Conservation (phyloP, 1,140 invertebrate genomes). For the Leptinotarsa lineolata region DNA sequence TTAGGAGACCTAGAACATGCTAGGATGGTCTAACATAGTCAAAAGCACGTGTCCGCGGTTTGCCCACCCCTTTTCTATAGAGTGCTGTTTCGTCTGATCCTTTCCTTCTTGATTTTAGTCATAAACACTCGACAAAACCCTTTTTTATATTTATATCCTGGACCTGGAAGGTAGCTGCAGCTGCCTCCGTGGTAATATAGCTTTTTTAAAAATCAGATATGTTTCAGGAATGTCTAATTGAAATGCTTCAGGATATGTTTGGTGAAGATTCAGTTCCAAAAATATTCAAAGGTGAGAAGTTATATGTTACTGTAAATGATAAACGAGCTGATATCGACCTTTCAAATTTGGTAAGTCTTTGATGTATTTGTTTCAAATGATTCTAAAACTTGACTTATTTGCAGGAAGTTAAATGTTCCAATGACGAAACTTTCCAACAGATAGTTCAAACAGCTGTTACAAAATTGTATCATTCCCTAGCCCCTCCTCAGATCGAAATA, state of each 20-base stretch:
- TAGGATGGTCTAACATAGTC: too few species aligned
- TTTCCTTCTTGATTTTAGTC: too few species aligned
- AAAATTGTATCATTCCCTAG: slow-evolving; percentile 83
- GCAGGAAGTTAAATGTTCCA: slow-evolving; percentile 78
- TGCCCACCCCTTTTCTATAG: too few species aligned
- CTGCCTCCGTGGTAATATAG: too few species aligned
- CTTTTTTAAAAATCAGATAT: slow-evolving; percentile 8
- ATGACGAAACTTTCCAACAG: slow-evolving; percentile 81
- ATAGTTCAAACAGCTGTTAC: slow-evolving; percentile 84
- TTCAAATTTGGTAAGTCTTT: slow-evolving; percentile 67
- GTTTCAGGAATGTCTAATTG: slow-evolving; percentile 83
- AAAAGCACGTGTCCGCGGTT: too few species aligned
- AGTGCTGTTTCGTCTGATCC: too few species aligned
- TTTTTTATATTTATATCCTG: too few species aligned
- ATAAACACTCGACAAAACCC: too few species aligned
- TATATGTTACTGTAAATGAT: slow-evolving; percentile 83
- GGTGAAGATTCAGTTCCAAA: slow-evolving; percentile 93
- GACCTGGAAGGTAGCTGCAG: too few species aligned
- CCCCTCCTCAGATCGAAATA: slow-evolving; percentile 61
- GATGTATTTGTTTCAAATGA: too few species aligned
- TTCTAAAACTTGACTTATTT: slow-evolving; percentile 46
- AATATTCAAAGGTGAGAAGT: slow-evolving; percentile 87
- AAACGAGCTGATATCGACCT: slow-evolving; percentile 88
- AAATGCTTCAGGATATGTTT: slow-evolving; percentile 94
- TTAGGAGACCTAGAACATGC: too few species aligned